A percentile compares a stretch with the other conserved stretches of the same genome.
Conservation (phyloP, 2,113 vertebrate species). For the Channa argus region DNA sequence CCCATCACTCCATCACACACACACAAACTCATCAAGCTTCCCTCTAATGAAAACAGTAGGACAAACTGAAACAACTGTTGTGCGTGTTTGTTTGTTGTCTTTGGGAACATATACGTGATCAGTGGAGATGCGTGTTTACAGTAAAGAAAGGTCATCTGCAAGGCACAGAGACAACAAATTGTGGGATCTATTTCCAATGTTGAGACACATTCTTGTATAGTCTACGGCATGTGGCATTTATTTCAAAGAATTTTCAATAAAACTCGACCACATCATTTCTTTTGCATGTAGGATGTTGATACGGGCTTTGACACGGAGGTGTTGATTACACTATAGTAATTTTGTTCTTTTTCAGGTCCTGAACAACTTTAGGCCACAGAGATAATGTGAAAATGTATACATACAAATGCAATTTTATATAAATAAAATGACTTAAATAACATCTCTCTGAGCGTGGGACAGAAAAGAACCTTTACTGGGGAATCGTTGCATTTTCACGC, state of each 20-base stretch:
- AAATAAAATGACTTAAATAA: neutral
- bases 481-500: slow-evolving; percentile 14
- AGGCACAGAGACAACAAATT: slow-evolving; percentile 63
- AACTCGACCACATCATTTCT: neutral
- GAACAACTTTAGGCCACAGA: neutral
- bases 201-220: neutral
- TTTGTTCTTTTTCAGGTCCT: neutral
- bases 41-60: slow-evolving; percentile 69
- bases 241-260: neutral
- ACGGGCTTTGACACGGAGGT: neutral
- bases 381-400: neutral
- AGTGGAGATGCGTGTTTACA: slow-evolving; percentile 75
- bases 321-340: slow-evolving; percentile 12
- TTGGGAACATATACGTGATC: slow-evolving; percentile 71
- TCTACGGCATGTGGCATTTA: neutral
- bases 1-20: neutral
- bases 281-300: neutral
- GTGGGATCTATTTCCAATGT: slow-evolving; percentile 3
- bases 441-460: neutral
- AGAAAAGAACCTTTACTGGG: slow-evolving; percentile 5
- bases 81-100: slow-evolving; percentile 78
- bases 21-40: slow-evolving; percentile 28
- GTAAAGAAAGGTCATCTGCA: slow-evolving; percentile 70
- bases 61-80: slow-evolving; percentile 77
- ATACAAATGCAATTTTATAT: neutral